phyloP scores from a whole-genome alignment of 2,113 vertebrate genomes.

The Peromyscus leucopus region DNA sequence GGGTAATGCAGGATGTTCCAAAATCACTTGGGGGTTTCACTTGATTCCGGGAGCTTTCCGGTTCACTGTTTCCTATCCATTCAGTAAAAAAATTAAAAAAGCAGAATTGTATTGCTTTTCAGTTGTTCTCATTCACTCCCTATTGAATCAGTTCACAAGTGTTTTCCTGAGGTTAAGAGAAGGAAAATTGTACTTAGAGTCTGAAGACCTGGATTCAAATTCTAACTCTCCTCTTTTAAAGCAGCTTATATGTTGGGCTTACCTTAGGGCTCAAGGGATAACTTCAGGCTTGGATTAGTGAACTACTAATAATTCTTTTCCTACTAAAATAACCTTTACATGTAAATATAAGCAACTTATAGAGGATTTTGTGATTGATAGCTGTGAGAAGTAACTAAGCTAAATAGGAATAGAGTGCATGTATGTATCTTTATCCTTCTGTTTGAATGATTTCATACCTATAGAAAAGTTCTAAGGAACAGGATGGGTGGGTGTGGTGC shows the following conservation, averaged over 20 bases:
- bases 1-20: not conserved
- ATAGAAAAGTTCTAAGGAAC: not conserved
- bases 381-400: slow-evolving; percentile 1
- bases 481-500: not conserved
- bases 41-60: not conserved
- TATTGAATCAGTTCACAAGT: not conserved
- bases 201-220: not conserved
- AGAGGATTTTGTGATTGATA: not conserved
- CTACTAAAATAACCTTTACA: not conserved
- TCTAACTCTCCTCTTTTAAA: slow-evolving; percentile 39
- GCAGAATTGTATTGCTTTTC: slow-evolving; percentile 38
- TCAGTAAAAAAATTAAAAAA: not conserved
- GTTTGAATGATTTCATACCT: slow-evolving; percentile 53
- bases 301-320: not conserved
- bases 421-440: not conserved
- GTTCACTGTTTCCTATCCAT: not conserved
- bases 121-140: not conserved
- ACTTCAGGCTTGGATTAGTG: slow-evolving; percentile 34
- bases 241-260: slow-evolving; percentile 42
- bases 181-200: slow-evolving; percentile 43
- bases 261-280: not conserved
- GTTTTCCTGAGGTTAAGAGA: slow-evolving; percentile 36
- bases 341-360: slow-evolving; percentile 32
- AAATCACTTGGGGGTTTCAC: not conserved
- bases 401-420: slow-evolving; percentile 54